phyloP scores from a whole-genome alignment of 2,888 invertebrate species.

The Chloroclystis v-ata region DNA sequence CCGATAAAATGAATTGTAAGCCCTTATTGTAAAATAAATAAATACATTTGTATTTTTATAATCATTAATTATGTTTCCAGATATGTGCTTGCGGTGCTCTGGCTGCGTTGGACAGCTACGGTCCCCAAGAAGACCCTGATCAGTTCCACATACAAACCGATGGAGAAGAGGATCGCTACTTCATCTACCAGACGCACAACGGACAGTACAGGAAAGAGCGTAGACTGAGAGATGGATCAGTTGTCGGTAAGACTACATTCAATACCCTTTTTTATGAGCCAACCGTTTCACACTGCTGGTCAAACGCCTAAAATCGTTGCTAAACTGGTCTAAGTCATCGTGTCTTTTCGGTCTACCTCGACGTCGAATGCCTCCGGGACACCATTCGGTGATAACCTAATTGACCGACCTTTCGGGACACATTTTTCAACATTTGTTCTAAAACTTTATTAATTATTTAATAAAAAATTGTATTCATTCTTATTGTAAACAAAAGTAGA shows the following conservation, averaged over 20 bases:
- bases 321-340: neutral
- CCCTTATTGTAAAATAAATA: too few relatives aligned
- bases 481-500: too few relatives aligned
- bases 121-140: conserved; percentile 82
- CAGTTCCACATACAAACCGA: conserved; percentile 96
- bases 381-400: too few relatives aligned
- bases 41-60: too few relatives aligned
- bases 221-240: conserved; percentile 90
- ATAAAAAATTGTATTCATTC: too few relatives aligned
- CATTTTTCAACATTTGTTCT: too few relatives aligned
- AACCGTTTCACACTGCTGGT: too few relatives aligned
- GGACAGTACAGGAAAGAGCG: conserved; percentile 94
- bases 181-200: conserved; percentile 91
- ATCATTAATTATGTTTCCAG: conserved; percentile 35
- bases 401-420: too few relatives aligned
- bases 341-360: neutral
- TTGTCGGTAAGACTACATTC: conserved; percentile 80
- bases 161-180: conserved; percentile 93
- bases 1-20: too few relatives aligned
- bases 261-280: neutral
- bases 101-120: conserved; percentile 67
- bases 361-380: too few relatives aligned
- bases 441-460: too few relatives aligned
- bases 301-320: neutral
- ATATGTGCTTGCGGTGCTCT: conserved; percentile 60